These are phyloP conservation scores for Halictus rubicundus DNA, from an alignment of 1,140 invertebrate genomes.

Conservation along the genomic window DNA sequence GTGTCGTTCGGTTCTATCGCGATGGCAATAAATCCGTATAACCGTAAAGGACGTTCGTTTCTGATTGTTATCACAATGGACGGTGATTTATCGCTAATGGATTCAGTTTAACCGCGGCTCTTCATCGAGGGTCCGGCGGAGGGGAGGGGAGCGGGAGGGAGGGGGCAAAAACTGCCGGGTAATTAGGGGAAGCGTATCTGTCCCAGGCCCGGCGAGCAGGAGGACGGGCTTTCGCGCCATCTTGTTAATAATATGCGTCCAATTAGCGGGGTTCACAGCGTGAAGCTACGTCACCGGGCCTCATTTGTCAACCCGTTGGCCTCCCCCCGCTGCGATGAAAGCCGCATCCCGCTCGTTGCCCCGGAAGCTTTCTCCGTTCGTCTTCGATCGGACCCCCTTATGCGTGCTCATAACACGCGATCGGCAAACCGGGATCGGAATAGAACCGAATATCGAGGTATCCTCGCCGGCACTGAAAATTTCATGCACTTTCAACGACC, in stretches of 20 bases:
- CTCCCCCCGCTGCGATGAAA: constrained; percentile 54
- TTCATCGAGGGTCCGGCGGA: constrained; percentile 8
- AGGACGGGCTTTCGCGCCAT: constrained; percentile 34
- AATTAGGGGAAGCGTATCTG: constrained; percentile 22
- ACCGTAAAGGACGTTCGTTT: constrained; percentile 34
- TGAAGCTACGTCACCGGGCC: constrained; percentile 45
- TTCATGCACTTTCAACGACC: constrained; percentile 6
- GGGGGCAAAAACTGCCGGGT: constrained; percentile 7
- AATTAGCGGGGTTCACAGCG: constrained; percentile 58
- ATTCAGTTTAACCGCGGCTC: constrained; percentile 41
- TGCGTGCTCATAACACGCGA: constrained; percentile 20
- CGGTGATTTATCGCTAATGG: constrained; percentile 46
- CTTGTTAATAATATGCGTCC: constrained; percentile 67
- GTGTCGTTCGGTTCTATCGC: constrained; percentile 29
- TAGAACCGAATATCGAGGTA: constrained; percentile 17
- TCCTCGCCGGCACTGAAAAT: constrained; percentile 2
- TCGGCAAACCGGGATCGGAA: constrained; percentile 41
- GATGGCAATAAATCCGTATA: constrained; percentile 31
- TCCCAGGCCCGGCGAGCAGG: not conserved
- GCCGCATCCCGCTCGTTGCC: constrained; percentile 45
- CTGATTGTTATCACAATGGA: constrained; percentile 40
- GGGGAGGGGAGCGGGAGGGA: no score
- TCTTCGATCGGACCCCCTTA: constrained; percentile 45
- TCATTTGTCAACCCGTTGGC: constrained; percentile 59
- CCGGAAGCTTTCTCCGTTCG: constrained; percentile 48